phyloP scores from a whole-genome alignment of 2,113 vertebrate genomes.

The Pampusana beccarii region DNA sequence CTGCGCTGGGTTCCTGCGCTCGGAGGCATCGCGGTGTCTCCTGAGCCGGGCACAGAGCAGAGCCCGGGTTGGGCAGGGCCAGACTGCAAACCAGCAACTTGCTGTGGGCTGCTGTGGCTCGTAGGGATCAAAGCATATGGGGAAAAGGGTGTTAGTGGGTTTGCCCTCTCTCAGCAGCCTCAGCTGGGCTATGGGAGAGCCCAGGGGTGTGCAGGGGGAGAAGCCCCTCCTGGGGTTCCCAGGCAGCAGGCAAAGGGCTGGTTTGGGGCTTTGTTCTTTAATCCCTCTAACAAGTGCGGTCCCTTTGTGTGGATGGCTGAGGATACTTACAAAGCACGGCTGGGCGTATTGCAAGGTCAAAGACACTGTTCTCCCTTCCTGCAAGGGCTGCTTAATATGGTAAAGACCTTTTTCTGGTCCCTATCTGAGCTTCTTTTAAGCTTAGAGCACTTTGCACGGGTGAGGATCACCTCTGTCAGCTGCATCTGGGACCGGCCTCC shows the following conservation, averaged over 20 bases:
- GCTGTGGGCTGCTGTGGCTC: rapidly evolving
- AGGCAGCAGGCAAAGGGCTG: not conserved
- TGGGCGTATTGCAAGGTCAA: not conserved
- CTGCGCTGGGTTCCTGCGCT: not conserved
- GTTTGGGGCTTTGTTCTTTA: not conserved
- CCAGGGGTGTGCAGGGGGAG: not conserved
- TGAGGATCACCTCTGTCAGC: not conserved
- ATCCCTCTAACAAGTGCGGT: not conserved
- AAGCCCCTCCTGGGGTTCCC: not conserved
- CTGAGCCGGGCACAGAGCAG: not conserved
- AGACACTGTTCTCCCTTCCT: not conserved
- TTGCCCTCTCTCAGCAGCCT: not conserved
- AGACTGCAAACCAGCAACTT: not conserved
- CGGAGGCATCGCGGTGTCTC: rapidly evolving
- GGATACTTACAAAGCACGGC: not conserved
- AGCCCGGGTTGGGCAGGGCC: not conserved
- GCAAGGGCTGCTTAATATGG: not conserved
- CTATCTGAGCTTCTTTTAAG: not conserved
- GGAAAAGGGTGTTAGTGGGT: rapidly evolving
- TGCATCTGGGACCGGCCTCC: not conserved
- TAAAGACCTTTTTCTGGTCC: not conserved
- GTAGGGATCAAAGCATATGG: rapidly evolving
- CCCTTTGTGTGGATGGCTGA: not conserved
- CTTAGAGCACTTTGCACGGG: not conserved
- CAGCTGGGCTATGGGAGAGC: not conserved